Evolutionary conservation across 2,888 invertebrate genomes (phyloP).

Genomic region (Eristalis intricaria): DNA sequence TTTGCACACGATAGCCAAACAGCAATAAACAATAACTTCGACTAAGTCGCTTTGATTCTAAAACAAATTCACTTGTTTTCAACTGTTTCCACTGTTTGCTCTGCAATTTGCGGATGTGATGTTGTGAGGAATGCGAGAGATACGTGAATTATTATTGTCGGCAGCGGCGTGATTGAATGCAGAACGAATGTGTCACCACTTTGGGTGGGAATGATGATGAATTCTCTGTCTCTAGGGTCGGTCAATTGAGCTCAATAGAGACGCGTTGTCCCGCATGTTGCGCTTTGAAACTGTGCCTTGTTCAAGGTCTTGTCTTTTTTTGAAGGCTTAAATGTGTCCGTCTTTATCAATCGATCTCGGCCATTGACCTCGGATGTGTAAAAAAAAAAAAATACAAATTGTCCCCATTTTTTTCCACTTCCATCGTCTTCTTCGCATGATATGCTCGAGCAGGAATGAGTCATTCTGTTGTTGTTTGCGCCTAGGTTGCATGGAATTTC

Average conservation of each 20-base stretch:
- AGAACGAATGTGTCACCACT: slow-evolving; percentile 52
- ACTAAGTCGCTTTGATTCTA: slow-evolving; percentile 17
- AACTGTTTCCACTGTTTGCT: slow-evolving; percentile 33
- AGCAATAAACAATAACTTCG: slow-evolving; percentile 19
- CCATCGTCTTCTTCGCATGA: not conserved
- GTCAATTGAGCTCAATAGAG: slow-evolving; percentile 61
- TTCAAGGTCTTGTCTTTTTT: no score
- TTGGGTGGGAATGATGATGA: slow-evolving; percentile 38
- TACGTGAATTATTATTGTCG: slow-evolving; percentile 42
- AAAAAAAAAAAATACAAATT: not conserved
- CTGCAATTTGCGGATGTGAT: slow-evolving; percentile 41
- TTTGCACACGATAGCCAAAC: slow-evolving; percentile 20
- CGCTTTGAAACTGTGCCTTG: no score
- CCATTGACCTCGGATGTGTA: not conserved
- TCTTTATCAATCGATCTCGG: not conserved
- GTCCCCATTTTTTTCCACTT: not conserved
- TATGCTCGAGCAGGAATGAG: not conserved
- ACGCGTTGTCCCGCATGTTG: not conserved
- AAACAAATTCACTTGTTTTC: slow-evolving; percentile 16
- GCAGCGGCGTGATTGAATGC: slow-evolving; percentile 31
- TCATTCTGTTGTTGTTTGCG: not conserved
- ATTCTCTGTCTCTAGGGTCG: slow-evolving; percentile 50
- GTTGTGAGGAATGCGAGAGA: not conserved
- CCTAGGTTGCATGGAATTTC: slow-evolving; percentile 1
- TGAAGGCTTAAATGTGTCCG: not conserved